Evolutionary conservation across 2,888 invertebrate species (phyloP).

Genomic region (Diadromus collaris): DNA sequence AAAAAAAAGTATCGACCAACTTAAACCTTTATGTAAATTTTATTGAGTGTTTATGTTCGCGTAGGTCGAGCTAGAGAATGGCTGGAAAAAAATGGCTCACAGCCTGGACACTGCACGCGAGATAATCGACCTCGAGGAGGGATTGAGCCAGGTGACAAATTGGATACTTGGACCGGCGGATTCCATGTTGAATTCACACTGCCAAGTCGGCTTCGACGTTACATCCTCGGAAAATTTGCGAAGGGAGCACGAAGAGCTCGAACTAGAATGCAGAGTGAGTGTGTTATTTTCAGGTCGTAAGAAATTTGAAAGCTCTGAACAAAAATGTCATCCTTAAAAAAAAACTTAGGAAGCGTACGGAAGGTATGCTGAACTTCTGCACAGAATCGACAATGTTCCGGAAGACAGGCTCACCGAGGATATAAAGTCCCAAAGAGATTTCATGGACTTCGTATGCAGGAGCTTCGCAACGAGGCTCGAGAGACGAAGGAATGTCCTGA

Average conservation of each 20-base stretch:
- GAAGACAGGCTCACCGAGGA: constrained; percentile 81
- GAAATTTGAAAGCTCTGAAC: not conserved
- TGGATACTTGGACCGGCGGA: constrained; percentile 91
- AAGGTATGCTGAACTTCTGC: constrained; percentile 88
- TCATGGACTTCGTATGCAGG: constrained; percentile 91
- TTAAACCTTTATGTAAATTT: not conserved
- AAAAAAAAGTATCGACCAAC: not conserved
- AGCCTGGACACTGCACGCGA: constrained; percentile 84
- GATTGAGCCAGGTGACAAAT: constrained; percentile 87
- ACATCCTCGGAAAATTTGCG: constrained; percentile 87
- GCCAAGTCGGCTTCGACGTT: constrained; percentile 88
- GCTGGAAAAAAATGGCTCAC: constrained; percentile 84
- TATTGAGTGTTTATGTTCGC: constrained; percentile 10
- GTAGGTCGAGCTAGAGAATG: constrained; percentile 82
- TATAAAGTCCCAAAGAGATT: constrained; percentile 87
- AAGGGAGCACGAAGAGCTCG: constrained; percentile 88
- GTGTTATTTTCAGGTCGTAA: not conserved
- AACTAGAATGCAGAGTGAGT: constrained; percentile 86
- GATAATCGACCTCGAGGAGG: constrained; percentile 83
- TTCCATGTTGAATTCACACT: constrained; percentile 86
- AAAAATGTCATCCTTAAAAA: not conserved
- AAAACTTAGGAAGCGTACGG: constrained; percentile 87
- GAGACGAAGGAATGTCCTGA: constrained; percentile 87
- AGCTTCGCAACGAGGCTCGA: constrained; percentile 89
- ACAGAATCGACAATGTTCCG: constrained; percentile 85